A percentile compares a stretch with the other conserved stretches of the same genome.
These are phyloP conservation scores for Nemoura dubitans DNA, from an alignment of 2,888 invertebrate species.

Conservation along the genomic window DNA sequence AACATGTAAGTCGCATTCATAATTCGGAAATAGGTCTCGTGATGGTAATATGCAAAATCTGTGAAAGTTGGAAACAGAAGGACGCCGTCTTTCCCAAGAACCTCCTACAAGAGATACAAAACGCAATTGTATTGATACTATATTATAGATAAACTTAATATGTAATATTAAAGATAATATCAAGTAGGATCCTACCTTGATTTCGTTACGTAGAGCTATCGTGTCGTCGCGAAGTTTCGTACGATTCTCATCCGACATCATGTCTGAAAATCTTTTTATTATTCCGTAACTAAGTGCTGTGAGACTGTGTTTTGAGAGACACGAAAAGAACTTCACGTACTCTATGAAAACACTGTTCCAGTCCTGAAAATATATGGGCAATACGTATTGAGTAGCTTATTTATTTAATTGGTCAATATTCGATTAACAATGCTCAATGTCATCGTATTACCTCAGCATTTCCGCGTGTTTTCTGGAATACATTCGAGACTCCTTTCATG, in stretches of 20 bases:
- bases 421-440: no score
- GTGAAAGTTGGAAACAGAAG: slow-evolving; percentile 70
- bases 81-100: slow-evolving; percentile 70
- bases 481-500: neutral
- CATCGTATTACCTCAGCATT: neutral
- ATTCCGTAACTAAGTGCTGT: slow-evolving; percentile 72
- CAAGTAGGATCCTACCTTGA: slow-evolving; percentile 15
- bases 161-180: neutral
- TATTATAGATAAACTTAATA: no score
- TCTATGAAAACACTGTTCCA: slow-evolving; percentile 71
- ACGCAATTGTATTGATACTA: no score
- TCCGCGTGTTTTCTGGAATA: slow-evolving; percentile 43
- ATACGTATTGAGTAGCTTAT: no score
- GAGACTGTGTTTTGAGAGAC: slow-evolving; percentile 73
- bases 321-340: slow-evolving; percentile 70
- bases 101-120: slow-evolving; percentile 54
- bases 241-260: slow-evolving; percentile 64
- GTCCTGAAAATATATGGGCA: slow-evolving; percentile 60
- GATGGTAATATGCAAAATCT: slow-evolving; percentile 68
- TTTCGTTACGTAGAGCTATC: slow-evolving; percentile 27
- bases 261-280: slow-evolving; percentile 67
- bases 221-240: neutral
- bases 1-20: slow-evolving; percentile 71
- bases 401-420: no score
- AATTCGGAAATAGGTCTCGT: slow-evolving; percentile 67